Evolutionary conservation across 2,797 vertebrate species (phyloP).

Genomic region (Xerus rutilus): DNA sequence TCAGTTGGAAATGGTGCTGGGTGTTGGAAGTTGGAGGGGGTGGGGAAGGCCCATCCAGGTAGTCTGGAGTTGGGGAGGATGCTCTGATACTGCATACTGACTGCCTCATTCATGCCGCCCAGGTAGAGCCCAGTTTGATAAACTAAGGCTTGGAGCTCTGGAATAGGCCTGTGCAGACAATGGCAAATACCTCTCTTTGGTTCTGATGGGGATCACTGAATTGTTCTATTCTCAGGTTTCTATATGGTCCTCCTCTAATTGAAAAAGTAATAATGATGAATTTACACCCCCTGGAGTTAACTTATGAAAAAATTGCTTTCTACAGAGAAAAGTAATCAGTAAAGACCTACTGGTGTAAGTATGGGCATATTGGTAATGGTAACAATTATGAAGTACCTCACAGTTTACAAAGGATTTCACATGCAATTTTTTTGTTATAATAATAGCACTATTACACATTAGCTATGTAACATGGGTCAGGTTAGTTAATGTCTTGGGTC

Average conservation of each 20-base stretch:
- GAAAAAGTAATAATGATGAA: background rate
- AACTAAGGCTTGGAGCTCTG: background rate
- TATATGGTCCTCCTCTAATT: background rate
- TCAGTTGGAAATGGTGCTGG: background rate
- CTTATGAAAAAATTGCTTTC: background rate
- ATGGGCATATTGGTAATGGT: fast-evolving
- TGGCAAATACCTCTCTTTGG: background rate
- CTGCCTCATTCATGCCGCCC: background rate
- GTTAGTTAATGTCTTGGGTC: background rate
- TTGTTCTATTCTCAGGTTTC: background rate
- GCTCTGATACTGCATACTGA: background rate
- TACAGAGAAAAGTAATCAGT: background rate
- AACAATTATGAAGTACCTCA: background rate
- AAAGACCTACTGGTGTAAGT: background rate
- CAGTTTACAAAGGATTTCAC: background rate
- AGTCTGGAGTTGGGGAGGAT: background rate
- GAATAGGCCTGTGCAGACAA: background rate
- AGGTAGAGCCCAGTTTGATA: background rate
- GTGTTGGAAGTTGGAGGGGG: fast-evolving
- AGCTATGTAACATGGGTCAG: background rate
- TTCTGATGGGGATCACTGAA: background rate
- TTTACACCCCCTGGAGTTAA: background rate
- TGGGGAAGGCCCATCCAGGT: no score
- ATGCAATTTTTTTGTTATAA: background rate
- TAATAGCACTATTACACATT: background rate